Base-by-base conservation (phyloP, 2,888 invertebrate genomes). In the Axea sp. region DNA sequence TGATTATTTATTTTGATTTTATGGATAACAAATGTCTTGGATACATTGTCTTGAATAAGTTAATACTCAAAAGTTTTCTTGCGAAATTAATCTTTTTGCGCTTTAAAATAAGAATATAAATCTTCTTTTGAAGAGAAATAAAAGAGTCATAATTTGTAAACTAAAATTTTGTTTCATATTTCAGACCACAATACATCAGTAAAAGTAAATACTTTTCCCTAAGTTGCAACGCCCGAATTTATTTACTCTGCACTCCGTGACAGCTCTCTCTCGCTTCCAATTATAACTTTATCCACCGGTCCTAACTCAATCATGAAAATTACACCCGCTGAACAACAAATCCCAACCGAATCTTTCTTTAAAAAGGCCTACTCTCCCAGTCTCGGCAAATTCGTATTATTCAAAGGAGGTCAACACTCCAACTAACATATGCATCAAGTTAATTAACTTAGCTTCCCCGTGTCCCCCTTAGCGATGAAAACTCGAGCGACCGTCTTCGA, bases 301-400 rank as follows among this genome's bases (percentile, higher is more conserved):
- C 33, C 26, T 43, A 53, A 64, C 55, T 47, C 55, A 65, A 55
- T 55, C 55, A 55, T 12, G 65, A 65, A 65, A 65, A 65, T 65
- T 55, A 47, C 47, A 37, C 33, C 55, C 3, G 14, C 8, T 24
- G 8, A 39, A 43, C 26, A 12, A 41, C 49, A 59, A 55, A 45
- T 65, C 47, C 53, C 37, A 4, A 15, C 11, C 30, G 19, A 55
- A 47, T 69, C 9, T 30, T 31, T 22, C 45, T 51, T 49, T 53
- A 35, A 51, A 4, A 49, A 59, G 45, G 35, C 37, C 59, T 45
- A 57, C 15, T 2, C 9, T 22, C 31, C 31, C 26, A 24, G 11
- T 30, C 2, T 19, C 26, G 43, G 26, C 8, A n/a, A 51, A 62
- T 67, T 43, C 49, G 60, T 30, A 47, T 47, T 22, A 53, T 69